These are phyloP conservation scores for Drosophila fulvimacula DNA, from an alignment of 2,888 invertebrate species.

Conservation along the genomic window DNA sequence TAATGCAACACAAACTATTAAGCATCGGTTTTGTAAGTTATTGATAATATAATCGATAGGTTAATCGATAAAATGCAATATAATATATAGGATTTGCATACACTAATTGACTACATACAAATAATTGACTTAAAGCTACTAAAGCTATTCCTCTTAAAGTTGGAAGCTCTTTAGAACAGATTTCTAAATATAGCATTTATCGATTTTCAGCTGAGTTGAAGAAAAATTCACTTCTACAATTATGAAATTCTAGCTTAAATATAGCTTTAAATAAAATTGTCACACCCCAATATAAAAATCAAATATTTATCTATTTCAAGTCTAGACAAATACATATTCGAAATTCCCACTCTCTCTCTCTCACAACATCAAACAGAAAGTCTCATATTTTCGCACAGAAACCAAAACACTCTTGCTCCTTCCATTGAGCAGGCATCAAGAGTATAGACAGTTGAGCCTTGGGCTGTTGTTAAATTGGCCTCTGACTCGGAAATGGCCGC, in stretches of 20 bases:
- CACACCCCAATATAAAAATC: neutral
- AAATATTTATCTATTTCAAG: neutral
- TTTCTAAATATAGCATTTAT: too few species aligned
- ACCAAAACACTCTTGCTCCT: neutral
- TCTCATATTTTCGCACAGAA: neutral
- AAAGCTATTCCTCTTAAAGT: too few species aligned
- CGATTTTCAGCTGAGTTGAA: neutral
- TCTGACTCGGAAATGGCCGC: slow-evolving; percentile 57
- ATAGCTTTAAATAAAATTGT: too few species aligned
- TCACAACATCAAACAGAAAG: neutral
- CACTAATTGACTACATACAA: too few species aligned
- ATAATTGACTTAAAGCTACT: too few species aligned
- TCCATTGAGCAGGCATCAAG: neutral
- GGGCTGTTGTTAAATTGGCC: slow-evolving; percentile 41
- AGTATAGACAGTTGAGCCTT: slow-evolving; percentile 19
- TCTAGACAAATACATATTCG: neutral
- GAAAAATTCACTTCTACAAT: neutral
- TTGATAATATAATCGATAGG: too few species aligned
- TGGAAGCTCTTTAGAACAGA: too few species aligned
- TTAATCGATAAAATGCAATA: too few species aligned
- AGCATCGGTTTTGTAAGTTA: too few species aligned
- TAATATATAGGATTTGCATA: too few species aligned
- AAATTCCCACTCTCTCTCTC: neutral
- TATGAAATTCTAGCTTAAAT: neutral
- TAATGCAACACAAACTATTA: too few species aligned